Evolutionary conservation across 2,888 invertebrate genomes (phyloP).

Genomic region (Timema podura): DNA sequence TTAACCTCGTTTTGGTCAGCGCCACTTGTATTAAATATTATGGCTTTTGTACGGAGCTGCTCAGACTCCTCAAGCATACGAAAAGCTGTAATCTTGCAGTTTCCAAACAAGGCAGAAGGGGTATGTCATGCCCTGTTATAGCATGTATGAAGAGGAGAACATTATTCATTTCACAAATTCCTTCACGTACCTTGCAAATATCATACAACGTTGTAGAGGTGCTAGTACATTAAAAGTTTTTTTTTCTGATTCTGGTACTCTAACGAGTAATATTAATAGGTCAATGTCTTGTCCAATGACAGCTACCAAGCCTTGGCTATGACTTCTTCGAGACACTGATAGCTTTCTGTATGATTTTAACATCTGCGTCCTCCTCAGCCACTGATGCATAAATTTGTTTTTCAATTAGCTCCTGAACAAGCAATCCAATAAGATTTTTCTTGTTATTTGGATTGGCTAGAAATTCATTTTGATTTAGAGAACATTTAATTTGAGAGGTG

Average conservation of each 20-base stretch:
- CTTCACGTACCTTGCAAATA: no score
- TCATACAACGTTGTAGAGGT: no score
- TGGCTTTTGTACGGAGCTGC: background rate
- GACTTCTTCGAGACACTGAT: no score
- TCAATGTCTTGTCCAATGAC: no score
- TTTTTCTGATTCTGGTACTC: no score
- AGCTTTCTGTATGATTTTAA: background rate
- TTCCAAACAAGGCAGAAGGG: background rate
- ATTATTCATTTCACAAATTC: no score
- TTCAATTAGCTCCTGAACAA: background rate
- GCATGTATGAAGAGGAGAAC: no score
- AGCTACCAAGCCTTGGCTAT: no score
- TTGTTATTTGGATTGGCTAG: background rate
- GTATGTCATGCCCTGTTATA: background rate
- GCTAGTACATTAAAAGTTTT: no score
- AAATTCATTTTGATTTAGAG: background rate
- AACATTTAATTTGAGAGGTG: background rate
- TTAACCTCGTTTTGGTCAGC: background rate
- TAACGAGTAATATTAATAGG: no score
- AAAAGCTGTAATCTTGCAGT: background rate
- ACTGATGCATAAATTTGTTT: background rate
- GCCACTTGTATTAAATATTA: background rate
- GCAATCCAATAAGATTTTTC: background rate
- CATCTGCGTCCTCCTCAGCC: background rate
- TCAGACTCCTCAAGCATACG: background rate